phyloP scores from a whole-genome alignment of 2,113 vertebrate genomes.

The Prionailurus viverrinus region DNA sequence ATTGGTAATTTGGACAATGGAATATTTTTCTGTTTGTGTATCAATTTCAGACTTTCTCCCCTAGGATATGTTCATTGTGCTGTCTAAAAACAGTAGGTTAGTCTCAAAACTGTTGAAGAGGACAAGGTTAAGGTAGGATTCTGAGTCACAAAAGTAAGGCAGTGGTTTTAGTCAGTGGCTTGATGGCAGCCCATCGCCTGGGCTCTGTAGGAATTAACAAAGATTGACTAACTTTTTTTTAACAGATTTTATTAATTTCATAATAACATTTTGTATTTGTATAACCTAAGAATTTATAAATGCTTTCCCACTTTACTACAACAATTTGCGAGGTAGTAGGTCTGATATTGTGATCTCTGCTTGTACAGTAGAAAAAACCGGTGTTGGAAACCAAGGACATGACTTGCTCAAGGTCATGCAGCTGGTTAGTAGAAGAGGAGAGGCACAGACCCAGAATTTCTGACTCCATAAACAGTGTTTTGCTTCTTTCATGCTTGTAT shows the following conservation, averaged over 20 bases:
- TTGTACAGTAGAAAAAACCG: not conserved
- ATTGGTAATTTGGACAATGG: not conserved
- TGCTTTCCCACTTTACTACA: not conserved
- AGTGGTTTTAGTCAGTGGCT: not conserved
- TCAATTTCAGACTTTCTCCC: not conserved
- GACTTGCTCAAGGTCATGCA: not conserved
- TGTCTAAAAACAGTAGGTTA: not conserved
- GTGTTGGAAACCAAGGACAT: not conserved
- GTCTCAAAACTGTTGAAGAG: not conserved
- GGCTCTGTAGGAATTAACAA: not conserved
- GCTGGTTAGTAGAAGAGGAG: not conserved
- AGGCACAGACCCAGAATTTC: not conserved
- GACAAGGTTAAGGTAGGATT: not conserved
- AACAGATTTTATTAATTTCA: constrained; percentile 12
- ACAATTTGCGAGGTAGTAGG: not conserved
- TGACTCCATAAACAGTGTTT: not conserved
- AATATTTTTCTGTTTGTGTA: constrained; percentile 18
- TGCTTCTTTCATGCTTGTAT: not conserved
- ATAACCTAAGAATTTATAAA: not conserved
- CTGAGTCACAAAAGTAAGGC: not conserved
- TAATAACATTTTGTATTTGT: not conserved
- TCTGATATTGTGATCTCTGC: not conserved
- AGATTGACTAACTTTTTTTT: not conserved
- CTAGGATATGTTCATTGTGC: not conserved
- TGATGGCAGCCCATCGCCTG: not conserved